Evolutionary conservation across 37 sponge, comb jelly and placozoan genomes (phyloP).

Genomic region (Ianthella basta): DNA sequence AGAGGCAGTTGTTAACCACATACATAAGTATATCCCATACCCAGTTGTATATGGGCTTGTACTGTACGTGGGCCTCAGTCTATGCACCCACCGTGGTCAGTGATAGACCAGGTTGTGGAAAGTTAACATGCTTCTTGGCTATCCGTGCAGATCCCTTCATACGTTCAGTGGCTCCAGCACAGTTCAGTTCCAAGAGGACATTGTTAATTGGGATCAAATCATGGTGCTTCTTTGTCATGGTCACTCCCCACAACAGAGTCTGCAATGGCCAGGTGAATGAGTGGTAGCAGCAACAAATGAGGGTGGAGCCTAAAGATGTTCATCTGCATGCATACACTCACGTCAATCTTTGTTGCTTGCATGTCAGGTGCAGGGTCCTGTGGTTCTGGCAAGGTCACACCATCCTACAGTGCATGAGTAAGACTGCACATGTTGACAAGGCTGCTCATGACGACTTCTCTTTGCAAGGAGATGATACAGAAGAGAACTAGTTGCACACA

Average conservation of each 20-base stretch:
- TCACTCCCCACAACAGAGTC: conserved; percentile 95
- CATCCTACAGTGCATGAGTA: background rate
- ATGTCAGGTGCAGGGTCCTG: conserved; percentile 65
- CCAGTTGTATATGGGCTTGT: too few species aligned
- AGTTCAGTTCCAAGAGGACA: conserved; percentile 85
- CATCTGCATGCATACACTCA: conserved; percentile 18
- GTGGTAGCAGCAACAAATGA: background rate
- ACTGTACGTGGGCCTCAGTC: too few species aligned
- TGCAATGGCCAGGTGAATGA: too few species aligned
- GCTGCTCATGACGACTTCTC: background rate
- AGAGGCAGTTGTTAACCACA: too few species aligned
- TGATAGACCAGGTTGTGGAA: conserved; percentile 83
- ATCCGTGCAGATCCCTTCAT: conserved; percentile 71
- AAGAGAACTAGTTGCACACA: background rate
- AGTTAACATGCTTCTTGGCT: conserved; percentile 86
- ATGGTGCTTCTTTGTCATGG: conserved; percentile 84
- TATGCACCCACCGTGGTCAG: conserved; percentile 71
- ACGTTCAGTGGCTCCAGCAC: conserved; percentile 78
- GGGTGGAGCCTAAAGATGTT: too few species aligned
- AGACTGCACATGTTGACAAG: background rate
- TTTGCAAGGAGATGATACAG: background rate
- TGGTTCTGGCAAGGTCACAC: background rate
- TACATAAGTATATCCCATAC: too few species aligned
- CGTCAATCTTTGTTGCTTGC: conserved; percentile 87
- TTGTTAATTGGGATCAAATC: conserved; percentile 80